Evolutionary conservation across 2,113 vertebrate genomes (phyloP), one percentile per base, ranked within the genome.

Genomic region (Ammodytes dubius): DNA sequence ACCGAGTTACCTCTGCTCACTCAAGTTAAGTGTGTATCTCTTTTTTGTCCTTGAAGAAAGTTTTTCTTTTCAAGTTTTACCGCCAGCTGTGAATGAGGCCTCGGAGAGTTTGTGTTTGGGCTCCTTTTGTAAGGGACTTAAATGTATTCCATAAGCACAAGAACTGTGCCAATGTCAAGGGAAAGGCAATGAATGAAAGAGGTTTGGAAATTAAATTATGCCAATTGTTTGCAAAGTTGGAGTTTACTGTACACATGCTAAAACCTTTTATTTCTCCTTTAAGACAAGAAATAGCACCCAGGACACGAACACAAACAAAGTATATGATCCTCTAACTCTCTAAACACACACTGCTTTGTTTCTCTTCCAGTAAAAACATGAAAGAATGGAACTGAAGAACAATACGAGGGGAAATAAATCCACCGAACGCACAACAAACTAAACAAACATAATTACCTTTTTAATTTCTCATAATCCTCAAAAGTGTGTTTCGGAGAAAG

Each of bases 11-110:
- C 37, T 84, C 82, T 42, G 14, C 49, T 85, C 56, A 19, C 10
- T 83, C 79, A 82, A 67, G 73, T 63, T 52, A 74, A 87, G 71
- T 77, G 35, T 71, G 71, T 77, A 19, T 71, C 84, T 84, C 52
- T 40, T 68, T 70, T 82, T 82, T 65, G 82, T 81, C 88, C 86
- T 91, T 91, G 75, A 74, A 68, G 86, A 79, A 78, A 27, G 27
- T 53, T 89, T 86, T 81, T 35, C 43, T 69, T 77, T 87, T 65
- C 9, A 77, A 71, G 64, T 83, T 54, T 9, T 35, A 5, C 43
- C 4, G 13, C 66, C 76, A 72, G 71, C 2, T 3, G 57, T 76
- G 69, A 72, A 63, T 68, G 49, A 56, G 53, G 68, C 69, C 70
- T 73, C 6, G 0, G 13, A 66, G 70, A 77, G 17, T 70, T 68